Evolutionary conservation across 2,113 vertebrate genomes (phyloP).

Genomic region (Potamarius usumacintae): DNA sequence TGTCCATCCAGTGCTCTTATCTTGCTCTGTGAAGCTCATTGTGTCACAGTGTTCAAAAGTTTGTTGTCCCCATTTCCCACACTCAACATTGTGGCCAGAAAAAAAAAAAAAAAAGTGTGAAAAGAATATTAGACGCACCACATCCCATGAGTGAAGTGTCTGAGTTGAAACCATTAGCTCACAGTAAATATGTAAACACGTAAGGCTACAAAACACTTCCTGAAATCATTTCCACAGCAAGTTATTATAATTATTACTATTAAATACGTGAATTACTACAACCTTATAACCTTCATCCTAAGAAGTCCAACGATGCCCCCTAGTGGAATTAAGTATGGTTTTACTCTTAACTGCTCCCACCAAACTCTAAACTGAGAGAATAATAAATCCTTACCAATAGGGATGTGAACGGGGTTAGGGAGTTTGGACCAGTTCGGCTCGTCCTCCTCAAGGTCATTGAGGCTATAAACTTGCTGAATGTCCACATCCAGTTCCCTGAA

Average conservation of each 20-base stretch:
- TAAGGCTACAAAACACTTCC: background rate
- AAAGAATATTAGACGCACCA: background rate
- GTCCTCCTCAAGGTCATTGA: slow-evolving; percentile 85
- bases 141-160: background rate
- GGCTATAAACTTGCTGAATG: slow-evolving; percentile 81
- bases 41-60: background rate
- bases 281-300: background rate
- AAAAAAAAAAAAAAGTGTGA: background rate
- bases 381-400: slow-evolving; percentile 70
- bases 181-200: background rate
- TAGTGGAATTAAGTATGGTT: background rate
- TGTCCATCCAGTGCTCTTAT: background rate
- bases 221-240: background rate
- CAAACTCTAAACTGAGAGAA: background rate
- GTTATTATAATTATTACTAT: background rate
- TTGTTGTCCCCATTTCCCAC: background rate
- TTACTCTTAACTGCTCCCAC: background rate
- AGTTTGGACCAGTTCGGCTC: slow-evolving; percentile 73
- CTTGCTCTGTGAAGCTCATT: background rate
- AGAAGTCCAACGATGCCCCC: background rate
- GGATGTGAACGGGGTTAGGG: slow-evolving; percentile 56
- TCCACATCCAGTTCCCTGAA: slow-evolving; percentile 82
- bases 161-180: background rate
- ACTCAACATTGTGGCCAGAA: background rate
- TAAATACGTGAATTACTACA: background rate